phyloP scores from a whole-genome alignment of 2,888 invertebrate genomes.

The Aporophyla nigra region DNA sequence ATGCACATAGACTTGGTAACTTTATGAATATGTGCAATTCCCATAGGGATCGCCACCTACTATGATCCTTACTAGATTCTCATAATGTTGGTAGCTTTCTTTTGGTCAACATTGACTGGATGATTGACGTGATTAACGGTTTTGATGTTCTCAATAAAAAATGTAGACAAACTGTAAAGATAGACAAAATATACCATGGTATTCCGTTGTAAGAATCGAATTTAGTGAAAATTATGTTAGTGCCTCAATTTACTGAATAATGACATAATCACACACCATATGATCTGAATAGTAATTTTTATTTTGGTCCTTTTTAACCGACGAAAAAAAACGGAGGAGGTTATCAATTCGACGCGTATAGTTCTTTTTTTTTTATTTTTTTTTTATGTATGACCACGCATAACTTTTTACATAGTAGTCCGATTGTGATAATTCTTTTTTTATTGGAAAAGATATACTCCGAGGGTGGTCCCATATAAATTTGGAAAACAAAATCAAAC shows the following conservation, averaged over 20 bases:
- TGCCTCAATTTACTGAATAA: not conserved
- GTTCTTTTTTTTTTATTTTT: no score
- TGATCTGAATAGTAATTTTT: not conserved
- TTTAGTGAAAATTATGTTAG: not conserved
- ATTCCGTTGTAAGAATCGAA: not conserved
- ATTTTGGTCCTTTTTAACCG: no score
- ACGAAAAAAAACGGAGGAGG: no score
- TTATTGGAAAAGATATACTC: no score
- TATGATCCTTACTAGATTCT: not conserved
- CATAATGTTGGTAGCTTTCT: not conserved
- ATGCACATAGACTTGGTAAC: not conserved
- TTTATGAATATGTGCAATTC: not conserved
- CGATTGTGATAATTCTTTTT: no score
- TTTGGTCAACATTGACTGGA: not conserved
- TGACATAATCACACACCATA: not conserved
- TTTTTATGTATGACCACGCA: no score
- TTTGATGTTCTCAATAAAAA: not conserved
- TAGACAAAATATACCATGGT: not conserved
- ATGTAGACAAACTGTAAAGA: not conserved
- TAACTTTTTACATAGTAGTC: no score
- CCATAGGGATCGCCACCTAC: no score
- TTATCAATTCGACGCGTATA: no score
- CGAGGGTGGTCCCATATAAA: no score
- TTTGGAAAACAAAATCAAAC: no score
- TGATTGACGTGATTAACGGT: not conserved